Evolutionary conservation across 2,797 vertebrate species (phyloP).

Genomic region (Coregonus ussuriensis): DNA sequence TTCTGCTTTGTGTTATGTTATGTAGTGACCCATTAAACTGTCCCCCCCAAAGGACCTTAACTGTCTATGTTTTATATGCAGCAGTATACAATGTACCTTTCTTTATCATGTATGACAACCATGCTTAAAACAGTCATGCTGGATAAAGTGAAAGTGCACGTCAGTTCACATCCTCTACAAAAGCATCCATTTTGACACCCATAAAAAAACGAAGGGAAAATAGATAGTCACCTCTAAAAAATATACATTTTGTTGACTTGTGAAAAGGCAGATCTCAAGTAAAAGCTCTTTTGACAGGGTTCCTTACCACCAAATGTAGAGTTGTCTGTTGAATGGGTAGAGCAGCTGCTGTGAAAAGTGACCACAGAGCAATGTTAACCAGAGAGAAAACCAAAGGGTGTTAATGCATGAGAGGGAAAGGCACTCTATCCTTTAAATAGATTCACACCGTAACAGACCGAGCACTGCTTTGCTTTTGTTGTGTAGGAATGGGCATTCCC

Average conservation of each 20-base stretch:
- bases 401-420: slow-evolving; percentile 14
- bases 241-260: neutral
- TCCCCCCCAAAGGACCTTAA: neutral
- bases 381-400: neutral
- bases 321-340: neutral
- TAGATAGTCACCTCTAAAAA: neutral
- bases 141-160: neutral
- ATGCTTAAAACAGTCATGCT: neutral
- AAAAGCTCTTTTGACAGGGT: neutral
- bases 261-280: neutral
- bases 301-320: neutral
- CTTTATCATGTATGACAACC: neutral
- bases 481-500: slow-evolving; percentile 90
- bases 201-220: no score
- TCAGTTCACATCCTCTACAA: neutral
- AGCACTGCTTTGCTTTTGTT: slow-evolving; percentile 27
- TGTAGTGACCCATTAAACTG: no score
- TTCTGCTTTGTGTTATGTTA: no score
- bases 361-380: neutral
- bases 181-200: neutral
- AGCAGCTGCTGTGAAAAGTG: neutral
- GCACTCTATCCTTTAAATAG: neutral
- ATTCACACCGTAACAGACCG: neutral
- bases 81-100: neutral
- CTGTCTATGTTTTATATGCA: neutral